Base-by-base conservation (phyloP, 2,797 vertebrate genomes). In the Octomys mimax region DNA sequence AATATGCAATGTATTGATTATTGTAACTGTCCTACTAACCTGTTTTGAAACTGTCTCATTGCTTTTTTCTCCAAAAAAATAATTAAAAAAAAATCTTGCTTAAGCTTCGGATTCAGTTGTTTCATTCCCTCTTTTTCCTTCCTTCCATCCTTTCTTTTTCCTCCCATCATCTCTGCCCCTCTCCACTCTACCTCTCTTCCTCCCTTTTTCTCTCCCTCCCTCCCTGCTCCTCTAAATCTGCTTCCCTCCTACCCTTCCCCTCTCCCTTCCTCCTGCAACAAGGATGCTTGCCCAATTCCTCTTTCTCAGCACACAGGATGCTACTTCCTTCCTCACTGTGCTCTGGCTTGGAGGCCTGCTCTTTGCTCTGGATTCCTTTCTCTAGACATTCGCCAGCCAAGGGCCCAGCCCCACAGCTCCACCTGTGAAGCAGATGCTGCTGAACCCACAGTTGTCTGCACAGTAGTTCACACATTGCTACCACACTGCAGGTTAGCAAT, bases 371-470 rank as follows among this genome's bases (percentile, higher is more conserved):
- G 77, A 19, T 14, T 10, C 2, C 13, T 18, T 61, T 49, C 89
- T 70, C 87, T 24, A 87, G 82, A 36, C 61, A 71, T 75, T 95
- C 95, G 96, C 98, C 93, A 96, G n/a, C 21, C 87, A 95, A 92
- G 68, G 52, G n/a, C 5, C 39, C 61, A 89, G 89, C 81, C 87
- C 3, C 16, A 42, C 84, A 82, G 54, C 59, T 46, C 97, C 93
- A 95, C 97, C 97, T 98, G 97, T 90, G 96, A 95, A 94, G 89
- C 97, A 98, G 97, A 98, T 97, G 98, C 92, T 96, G 64, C 83
- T 92, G 83, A 92, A 39, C 79, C 71, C 2, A 91, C 81, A 91
- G 93, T 91, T 59, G 64, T 54, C 96, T 70, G 66, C 62, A 28
- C 31, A n/a, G 66, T 80, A 52, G 96, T 97, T 98, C 84, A 81